A percentile compares a stretch with the other conserved stretches of the same genome.
Evolutionary conservation across 2,797 vertebrate genomes (phyloP).

Genomic region (Hapalemur alaotrensis): DNA sequence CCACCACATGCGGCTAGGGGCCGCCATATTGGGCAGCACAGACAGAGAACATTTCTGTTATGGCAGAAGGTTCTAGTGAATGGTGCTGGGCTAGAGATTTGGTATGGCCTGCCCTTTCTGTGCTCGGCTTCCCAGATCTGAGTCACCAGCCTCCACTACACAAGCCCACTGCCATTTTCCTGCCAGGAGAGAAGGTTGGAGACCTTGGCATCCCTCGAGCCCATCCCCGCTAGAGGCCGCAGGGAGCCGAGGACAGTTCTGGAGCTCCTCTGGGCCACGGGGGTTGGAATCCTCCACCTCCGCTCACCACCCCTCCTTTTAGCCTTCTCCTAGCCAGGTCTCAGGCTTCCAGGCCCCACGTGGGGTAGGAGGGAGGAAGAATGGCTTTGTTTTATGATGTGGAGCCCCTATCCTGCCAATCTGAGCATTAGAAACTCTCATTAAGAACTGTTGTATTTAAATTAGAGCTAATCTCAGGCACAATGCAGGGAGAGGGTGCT

Average conservation of each 20-base stretch:
- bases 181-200: neutral
- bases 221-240: neutral
- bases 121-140: neutral
- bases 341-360: neutral
- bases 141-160: neutral
- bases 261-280: neutral
- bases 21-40: neutral
- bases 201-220: neutral
- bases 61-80: neutral
- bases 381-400: slow-evolving; percentile 39
- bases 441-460: slow-evolving; percentile 84
- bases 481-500: slow-evolving; percentile 75
- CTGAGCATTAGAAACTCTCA: slow-evolving; percentile 76
- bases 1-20: neutral
- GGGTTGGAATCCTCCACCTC: neutral
- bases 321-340: neutral
- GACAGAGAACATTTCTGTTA: too few species aligned
- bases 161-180: neutral
- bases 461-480: slow-evolving; percentile 84
- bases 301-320: neutral
- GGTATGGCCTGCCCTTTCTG: neutral
- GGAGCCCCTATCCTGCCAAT: slow-evolving; percentile 66
- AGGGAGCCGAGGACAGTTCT: neutral
- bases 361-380: neutral
- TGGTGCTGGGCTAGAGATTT: neutral